phyloP scores from a whole-genome alignment of 2,113 vertebrate genomes.

The Butastur rufipennis region DNA sequence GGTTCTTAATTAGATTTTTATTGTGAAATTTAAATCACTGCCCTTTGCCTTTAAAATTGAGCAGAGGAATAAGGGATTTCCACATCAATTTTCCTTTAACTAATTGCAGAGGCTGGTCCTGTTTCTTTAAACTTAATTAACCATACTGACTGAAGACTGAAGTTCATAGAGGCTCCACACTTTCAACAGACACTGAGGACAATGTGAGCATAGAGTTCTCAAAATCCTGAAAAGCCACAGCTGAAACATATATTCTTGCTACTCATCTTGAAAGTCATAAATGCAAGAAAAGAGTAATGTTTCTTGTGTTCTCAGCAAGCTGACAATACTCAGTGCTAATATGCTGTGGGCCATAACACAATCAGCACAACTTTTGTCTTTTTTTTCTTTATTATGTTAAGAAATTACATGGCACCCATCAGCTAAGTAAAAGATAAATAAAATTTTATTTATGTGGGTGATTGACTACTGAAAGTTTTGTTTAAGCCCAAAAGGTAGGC shows the following conservation, averaged over 20 bases:
- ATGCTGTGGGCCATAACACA: background rate
- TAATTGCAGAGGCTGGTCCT: background rate
- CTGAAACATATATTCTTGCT: background rate
- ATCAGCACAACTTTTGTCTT: background rate
- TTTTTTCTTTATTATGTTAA: background rate
- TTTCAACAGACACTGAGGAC: background rate
- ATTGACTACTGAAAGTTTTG: background rate
- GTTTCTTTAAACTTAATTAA: background rate
- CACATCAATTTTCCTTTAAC: background rate
- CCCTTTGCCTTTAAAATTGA: background rate
- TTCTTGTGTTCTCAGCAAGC: background rate
- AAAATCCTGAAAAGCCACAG: background rate
- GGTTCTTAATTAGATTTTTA: background rate
- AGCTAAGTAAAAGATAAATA: background rate
- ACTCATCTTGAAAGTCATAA: background rate
- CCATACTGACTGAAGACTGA: background rate
- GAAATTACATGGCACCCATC: background rate
- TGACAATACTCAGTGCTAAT: background rate
- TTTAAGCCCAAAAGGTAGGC: background rate
- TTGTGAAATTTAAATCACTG: background rate
- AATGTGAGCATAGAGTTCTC: background rate
- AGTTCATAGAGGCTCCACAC: background rate
- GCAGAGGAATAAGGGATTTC: background rate
- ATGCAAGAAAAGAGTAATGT: background rate
- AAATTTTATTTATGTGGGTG: background rate